Base-by-base conservation (phyloP, 2,113 vertebrate species). In the Indicator indicator region DNA sequence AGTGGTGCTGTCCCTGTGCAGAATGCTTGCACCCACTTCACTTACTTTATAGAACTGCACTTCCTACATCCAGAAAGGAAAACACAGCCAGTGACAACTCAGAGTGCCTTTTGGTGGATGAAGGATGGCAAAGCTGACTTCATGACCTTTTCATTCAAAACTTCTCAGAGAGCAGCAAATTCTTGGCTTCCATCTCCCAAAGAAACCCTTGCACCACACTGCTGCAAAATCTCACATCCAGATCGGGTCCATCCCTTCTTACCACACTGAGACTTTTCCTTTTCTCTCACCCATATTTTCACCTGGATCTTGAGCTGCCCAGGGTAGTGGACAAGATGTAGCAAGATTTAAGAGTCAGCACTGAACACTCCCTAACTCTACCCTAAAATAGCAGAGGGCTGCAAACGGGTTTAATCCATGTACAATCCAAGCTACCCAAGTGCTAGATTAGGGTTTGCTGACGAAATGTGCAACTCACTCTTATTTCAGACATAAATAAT, bases 131-230 rank as follows among this genome's bases (percentile, higher is more conserved):
- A 71, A 83, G 32, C 23, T 46, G 33, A 27, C 17, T 74, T 42
- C 54, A 46, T 20, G 32, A n/a, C 36, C 46, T 67, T 84, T 27
- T 24, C 24, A 7, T 5, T 30, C 52, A 79, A 56, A 48, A 60
- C 54, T 15, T 19, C 73, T 8, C 42, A 74, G 40, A 27, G 1
- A 33, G 44, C 65, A 64, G 55, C 40, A 72, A 64, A 65, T 48
- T 18, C 62, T 71, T 44, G 13, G 23, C 32, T 56, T 55, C 54
- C 24, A 46, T 8, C 32, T 80, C 82, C 8, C 3, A n/a, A 23
- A 48, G 10, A 55, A 86, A 67, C 32, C 12, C 26, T 50, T 6
- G 6, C 0, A 1, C 42, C 36, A 6, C 0, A 1, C 32, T n/a
- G 40, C 19, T 16, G 19, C 23, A 32, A 54, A 59, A 48, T 12